Conservation (phyloP, 2,113 vertebrate genomes). For the Phyllostomus discolor region DNA sequence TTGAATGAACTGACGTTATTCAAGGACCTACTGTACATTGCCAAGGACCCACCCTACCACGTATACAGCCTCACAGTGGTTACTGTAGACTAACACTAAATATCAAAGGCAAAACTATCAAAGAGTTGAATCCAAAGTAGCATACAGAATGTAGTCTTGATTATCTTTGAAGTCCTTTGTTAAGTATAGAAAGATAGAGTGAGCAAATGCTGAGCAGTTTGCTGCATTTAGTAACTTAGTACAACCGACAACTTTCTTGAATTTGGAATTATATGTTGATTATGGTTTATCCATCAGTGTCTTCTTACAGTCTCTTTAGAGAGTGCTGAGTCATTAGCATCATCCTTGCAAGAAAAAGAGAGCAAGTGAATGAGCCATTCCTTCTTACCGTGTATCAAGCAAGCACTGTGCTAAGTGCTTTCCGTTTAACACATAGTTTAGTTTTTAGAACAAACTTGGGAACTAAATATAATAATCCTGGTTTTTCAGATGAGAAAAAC, state of each 20-base stretch:
- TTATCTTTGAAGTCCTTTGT: not conserved
- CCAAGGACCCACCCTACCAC: not conserved
- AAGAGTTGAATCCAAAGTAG: not conserved
- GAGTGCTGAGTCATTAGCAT: not conserved
- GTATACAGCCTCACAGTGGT: not conserved
- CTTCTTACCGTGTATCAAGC: not conserved
- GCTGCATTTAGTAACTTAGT: not conserved
- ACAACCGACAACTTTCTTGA: not conserved
- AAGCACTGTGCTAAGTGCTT: not conserved
- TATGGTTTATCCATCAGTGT: not conserved
- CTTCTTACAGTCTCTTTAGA: not conserved
- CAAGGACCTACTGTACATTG: not conserved
- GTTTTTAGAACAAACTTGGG: not conserved
- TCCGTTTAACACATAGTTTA: not conserved
- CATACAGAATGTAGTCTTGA: not conserved
- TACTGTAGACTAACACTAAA: not conserved
- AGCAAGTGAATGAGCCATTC: not conserved
- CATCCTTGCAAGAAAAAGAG: not conserved
- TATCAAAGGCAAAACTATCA: not conserved
- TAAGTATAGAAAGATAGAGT: not conserved
- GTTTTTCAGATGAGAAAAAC: not conserved
- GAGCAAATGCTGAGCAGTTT: not conserved
- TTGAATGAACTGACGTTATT: not conserved
- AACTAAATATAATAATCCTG: not conserved
- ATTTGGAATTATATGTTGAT: not conserved